A percentile compares a stretch with the other conserved stretches of the same genome.
Evolutionary conservation across 2,888 invertebrate species (phyloP).

Genomic region (Panopea generosa): DNA sequence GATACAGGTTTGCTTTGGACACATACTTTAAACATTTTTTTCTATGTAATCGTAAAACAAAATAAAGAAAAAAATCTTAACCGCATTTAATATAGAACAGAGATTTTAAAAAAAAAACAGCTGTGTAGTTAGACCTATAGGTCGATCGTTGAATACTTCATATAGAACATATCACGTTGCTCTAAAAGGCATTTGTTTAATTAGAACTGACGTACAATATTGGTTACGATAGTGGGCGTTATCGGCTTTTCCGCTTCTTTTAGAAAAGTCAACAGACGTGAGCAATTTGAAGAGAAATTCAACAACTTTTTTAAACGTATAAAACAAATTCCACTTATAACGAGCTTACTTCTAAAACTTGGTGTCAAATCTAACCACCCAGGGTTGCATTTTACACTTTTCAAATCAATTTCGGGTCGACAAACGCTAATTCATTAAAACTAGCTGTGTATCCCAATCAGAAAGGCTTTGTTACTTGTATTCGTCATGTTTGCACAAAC

Average conservation of each 20-base stretch:
- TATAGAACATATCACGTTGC: no score
- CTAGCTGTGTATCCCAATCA: conserved; percentile 32
- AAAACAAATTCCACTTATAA: conserved; percentile 19
- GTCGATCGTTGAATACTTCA: no score
- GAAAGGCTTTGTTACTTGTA: conserved; percentile 4
- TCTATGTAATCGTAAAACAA: no score
- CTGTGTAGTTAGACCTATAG: no score
- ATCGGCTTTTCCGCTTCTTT: no score
- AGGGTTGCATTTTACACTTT: conserved; percentile 1
- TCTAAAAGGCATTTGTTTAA: conserved; percentile 12
- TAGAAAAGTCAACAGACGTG: background rate
- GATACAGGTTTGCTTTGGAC: no score
- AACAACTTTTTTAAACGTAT: background rate
- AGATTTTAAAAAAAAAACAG: no score
- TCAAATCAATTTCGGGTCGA: conserved; percentile 14
- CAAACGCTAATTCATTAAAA: conserved; percentile 11
- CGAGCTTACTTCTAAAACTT: background rate
- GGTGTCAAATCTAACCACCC: conserved; percentile 2
- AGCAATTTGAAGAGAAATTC: conserved; percentile 14
- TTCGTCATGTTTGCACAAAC: conserved; percentile 21
- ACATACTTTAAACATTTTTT: no score
- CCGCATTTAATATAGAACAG: no score
- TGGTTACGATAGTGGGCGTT: conserved; percentile 29
- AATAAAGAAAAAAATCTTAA: no score
- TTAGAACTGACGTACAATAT: conserved; percentile 10